Evolutionary conservation across 2,888 invertebrate species (phyloP), one percentile per base, ranked within the genome.

Genomic region (Charanyca ferruginea): DNA sequence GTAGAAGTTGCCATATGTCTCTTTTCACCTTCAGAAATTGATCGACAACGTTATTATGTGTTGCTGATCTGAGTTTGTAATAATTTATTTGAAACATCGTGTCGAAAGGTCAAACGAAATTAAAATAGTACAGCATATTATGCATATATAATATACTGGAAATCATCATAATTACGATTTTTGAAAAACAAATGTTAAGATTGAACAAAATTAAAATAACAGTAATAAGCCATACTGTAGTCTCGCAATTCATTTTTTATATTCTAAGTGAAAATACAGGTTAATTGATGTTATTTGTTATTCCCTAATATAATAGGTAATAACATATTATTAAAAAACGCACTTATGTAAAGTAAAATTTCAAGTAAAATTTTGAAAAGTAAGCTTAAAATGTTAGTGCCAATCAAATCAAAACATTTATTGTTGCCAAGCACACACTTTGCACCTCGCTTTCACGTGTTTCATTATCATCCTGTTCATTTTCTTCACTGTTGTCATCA

Each of bases 331-430:
- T 13, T 51, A 2, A 58, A n/a, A 54, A 55, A 45, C 23, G 20
- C 66, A 67, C 57, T 70, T 54, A 45, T 20, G 51, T 69, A 48
- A 25, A 59, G n/a, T n/a, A n/a, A n/a, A n/a, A n/a, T n/a, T 48
- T 38, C 8, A 25, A 44, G 48, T 22, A 60, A 32, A 72, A 83
- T 83, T 83, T 67, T 64, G 83, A 84, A 70, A 79, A 67, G 49
- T 28, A 73, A 90, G 89, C 88, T 78, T 81, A 76, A 65, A 55
- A 73, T 84, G 89, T 93, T 92, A 92, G 91, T 91, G 91, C 91
- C 91, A 91, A 92, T 92, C 83, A 83, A 73, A 64, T 66, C 67
- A 75, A 68, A 79, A 69, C 57, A 57, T 72, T 70, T 73, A 74
- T 77, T 78, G 73, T 66, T 77, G 63, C 80, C 75, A 84, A 82